Percentiles rank a stretch among this genome's conserved stretches.
These are phyloP conservation scores for Glomeris maerens DNA, from an alignment of 1,140 invertebrate genomes.

Conservation along the genomic window DNA sequence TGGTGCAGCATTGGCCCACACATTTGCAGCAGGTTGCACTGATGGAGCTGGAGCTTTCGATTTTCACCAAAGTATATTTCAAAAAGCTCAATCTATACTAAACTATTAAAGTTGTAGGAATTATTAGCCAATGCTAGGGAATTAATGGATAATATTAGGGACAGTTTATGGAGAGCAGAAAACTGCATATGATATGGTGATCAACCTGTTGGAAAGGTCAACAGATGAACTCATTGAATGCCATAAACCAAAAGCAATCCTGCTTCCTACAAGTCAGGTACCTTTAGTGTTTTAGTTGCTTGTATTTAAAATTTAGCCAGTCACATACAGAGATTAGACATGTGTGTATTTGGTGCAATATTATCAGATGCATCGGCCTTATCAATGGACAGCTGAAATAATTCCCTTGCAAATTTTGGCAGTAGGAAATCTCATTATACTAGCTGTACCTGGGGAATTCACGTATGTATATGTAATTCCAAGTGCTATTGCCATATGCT, in stretches of 20 bases:
- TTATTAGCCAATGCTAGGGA: too few relatives aligned
- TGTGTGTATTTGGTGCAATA: not conserved
- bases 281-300: too few relatives aligned
- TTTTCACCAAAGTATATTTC: conserved; percentile 44
- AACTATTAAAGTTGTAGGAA: too few relatives aligned
- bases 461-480: too few relatives aligned
- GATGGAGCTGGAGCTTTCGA: conserved; percentile 83
- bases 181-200: conserved; percentile 54
- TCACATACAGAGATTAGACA: too few relatives aligned
- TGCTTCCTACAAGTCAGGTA: conserved; percentile 78
- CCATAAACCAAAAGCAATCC: conserved; percentile 67
- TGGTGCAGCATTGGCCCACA: conserved; percentile 76
- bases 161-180: conserved; percentile 70
- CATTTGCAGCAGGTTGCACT: conserved; percentile 84
- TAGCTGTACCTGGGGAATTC: conserved; percentile 76
- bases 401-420: conserved; percentile 63
- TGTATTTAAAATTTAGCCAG: too few relatives aligned
- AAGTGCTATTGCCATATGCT: too few relatives aligned
- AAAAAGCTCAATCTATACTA: too few relatives aligned
- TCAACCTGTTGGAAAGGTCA: conserved; percentile 56
- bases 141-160: conserved; percentile 56
- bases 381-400: too few relatives aligned
- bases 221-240: conserved; percentile 48
- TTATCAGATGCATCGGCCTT: too few relatives aligned
- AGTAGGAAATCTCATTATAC: conserved; percentile 53